A percentile compares a stretch with the other conserved stretches of the same genome.
phyloP scores from a whole-genome alignment of 1,140 invertebrate species.

The Conopomorpha cramerella region DNA sequence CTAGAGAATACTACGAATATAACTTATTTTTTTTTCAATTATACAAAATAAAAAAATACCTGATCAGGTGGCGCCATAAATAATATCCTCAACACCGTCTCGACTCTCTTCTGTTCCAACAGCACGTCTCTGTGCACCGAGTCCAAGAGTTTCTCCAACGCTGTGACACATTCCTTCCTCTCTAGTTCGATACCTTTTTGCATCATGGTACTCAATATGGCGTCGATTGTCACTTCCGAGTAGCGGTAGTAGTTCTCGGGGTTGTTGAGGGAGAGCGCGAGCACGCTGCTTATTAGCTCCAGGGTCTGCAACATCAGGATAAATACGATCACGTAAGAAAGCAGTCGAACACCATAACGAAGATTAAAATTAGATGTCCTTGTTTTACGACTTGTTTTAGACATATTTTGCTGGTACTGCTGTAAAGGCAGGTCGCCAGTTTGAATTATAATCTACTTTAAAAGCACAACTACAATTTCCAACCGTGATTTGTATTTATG shows the following conservation, averaged over 20 bases:
- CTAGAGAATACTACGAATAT: no score
- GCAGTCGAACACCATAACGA: no score
- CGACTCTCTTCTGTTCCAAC: conserved; percentile 70
- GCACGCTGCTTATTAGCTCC: conserved; percentile 67
- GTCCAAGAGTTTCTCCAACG: conserved; percentile 69
- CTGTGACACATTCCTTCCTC: conserved; percentile 47
- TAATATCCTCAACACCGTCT: conserved; percentile 75
- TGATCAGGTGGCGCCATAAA: conserved; percentile 68
- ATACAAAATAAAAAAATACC: conserved; percentile 28
- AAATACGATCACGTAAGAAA: no score
- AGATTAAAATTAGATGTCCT: no score
- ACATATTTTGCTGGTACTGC: no score
- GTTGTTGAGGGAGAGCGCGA: conserved; percentile 63
- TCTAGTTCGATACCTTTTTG: conserved; percentile 68
- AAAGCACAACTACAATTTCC: no score
- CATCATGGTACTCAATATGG: conserved; percentile 69
- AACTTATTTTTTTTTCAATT: no score
- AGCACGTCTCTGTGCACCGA: conserved; percentile 66
- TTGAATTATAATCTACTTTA: no score
- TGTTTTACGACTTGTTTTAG: no score
- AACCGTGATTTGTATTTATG: no score
- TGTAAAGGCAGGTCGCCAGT: no score
- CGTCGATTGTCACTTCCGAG: conserved; percentile 76
- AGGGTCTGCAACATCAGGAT: conserved; percentile 69
- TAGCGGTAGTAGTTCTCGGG: conserved; percentile 79